Evolutionary conservation across 2,113 vertebrate genomes (phyloP).

Genomic region (Muscicapa adusta): DNA sequence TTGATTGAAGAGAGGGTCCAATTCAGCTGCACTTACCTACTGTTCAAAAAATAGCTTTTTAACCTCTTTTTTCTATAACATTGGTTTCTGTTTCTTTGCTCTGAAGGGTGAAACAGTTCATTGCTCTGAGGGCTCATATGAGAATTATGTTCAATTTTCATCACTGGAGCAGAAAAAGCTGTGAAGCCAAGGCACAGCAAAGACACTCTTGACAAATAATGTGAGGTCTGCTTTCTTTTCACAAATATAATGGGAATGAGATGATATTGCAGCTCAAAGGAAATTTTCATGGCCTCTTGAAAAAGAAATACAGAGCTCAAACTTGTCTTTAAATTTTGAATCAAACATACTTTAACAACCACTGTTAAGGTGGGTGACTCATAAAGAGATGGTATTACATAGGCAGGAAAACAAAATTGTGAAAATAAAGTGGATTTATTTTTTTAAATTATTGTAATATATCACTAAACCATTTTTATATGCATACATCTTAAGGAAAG

Average conservation of each 20-base stretch:
- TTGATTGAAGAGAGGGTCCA: not conserved
- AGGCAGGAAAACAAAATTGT: not conserved
- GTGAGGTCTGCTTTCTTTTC: not conserved
- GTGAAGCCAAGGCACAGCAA: not conserved
- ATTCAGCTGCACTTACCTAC: not conserved
- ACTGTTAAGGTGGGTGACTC: not conserved
- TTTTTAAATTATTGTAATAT: not conserved
- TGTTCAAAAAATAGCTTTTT: not conserved
- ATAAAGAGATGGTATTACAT: not conserved
- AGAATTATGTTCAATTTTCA: constrained; percentile 18
- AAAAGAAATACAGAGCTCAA: not conserved
- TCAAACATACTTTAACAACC: not conserved
- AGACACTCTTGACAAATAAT: not conserved
- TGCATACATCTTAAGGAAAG: not conserved
- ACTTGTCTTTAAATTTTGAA: not conserved
- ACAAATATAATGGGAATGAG: not conserved
- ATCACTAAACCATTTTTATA: rapidly evolving
- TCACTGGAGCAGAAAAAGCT: not conserved
- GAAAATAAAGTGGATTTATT: not conserved
- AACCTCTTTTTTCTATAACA: not conserved
- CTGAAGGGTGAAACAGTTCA: not conserved
- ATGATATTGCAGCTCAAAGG: not conserved
- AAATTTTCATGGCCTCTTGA: not conserved
- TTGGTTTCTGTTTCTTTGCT: not conserved
- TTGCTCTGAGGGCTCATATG: not conserved